A percentile compares a stretch with the other conserved stretches of the same genome.
These are phyloP conservation scores for Gymnogyps californianus DNA, from an alignment of 2,113 vertebrate genomes.

Conservation along the genomic window DNA sequence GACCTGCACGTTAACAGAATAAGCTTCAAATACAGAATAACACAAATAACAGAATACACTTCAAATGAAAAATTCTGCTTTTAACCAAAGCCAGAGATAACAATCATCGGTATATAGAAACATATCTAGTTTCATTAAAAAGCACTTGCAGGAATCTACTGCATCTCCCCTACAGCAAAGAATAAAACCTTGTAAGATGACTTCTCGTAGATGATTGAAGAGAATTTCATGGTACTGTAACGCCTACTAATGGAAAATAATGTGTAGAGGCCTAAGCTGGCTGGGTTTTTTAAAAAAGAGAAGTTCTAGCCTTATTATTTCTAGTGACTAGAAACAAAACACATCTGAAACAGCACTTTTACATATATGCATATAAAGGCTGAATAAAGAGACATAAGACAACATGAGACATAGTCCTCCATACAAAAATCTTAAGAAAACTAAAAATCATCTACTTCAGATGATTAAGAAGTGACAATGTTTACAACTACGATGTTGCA, in stretches of 20 bases:
- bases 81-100: background rate
- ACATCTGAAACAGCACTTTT: background rate
- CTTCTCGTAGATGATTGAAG: background rate
- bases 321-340: background rate
- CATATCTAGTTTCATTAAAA: background rate
- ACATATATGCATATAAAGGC: background rate
- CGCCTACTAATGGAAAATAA: background rate
- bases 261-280: background rate
- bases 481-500: background rate
- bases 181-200: background rate
- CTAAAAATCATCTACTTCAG: background rate
- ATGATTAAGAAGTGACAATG: background rate
- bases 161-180: background rate
- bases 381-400: background rate
- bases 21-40: background rate
- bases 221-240: background rate
- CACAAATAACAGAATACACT: background rate
- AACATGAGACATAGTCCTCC: background rate
- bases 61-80: background rate
- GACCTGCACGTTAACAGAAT: accelerated
- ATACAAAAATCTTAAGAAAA: background rate
- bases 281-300: background rate
- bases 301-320: background rate
- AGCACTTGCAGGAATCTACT: background rate
- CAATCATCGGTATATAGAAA: background rate